Conservation (phyloP, 1,140 invertebrate genomes). For the Sarcophaga bullata region DNA sequence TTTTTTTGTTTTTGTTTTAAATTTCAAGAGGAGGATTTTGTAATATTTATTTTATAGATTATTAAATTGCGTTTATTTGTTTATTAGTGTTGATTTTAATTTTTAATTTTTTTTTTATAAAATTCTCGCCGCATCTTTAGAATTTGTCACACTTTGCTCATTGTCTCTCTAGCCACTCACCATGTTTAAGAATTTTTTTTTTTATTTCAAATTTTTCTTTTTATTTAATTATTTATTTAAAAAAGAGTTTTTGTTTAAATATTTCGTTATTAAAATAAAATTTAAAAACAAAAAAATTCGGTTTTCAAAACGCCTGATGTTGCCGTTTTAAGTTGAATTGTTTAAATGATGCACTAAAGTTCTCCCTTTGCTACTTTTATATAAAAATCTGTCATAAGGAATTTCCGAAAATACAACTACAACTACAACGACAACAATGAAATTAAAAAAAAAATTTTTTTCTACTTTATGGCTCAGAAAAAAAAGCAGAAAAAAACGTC, state of each 20-base stretch:
- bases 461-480: background rate
- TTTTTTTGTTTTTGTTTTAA: background rate
- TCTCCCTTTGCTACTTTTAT: slow-evolving; percentile 38
- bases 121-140: background rate
- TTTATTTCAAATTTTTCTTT: background rate
- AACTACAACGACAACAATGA: background rate
- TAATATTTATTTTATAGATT: slow-evolving; percentile 27
- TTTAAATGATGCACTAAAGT: slow-evolving; percentile 30
- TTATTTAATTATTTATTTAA: background rate
- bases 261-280: background rate
- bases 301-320: background rate
- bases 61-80: slow-evolving; percentile 20
- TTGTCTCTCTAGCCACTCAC: background rate
- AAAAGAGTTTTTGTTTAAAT: background rate
- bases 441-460: background rate
- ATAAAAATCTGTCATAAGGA: slow-evolving; percentile 37
- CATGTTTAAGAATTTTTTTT: background rate
- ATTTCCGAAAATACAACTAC: slow-evolving; percentile 34
- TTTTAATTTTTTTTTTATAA: background rate
- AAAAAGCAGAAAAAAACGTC: background rate
- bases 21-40: slow-evolving; percentile 20
- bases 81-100: background rate
- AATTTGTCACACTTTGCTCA: background rate
- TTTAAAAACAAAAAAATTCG: too few relatives aligned
- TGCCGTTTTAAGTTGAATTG: slow-evolving; percentile 14